Percentiles rank a stretch among this genome's conserved stretches.
Conservation (phyloP, 2,797 vertebrate genomes). For the Clamator glandarius region DNA sequence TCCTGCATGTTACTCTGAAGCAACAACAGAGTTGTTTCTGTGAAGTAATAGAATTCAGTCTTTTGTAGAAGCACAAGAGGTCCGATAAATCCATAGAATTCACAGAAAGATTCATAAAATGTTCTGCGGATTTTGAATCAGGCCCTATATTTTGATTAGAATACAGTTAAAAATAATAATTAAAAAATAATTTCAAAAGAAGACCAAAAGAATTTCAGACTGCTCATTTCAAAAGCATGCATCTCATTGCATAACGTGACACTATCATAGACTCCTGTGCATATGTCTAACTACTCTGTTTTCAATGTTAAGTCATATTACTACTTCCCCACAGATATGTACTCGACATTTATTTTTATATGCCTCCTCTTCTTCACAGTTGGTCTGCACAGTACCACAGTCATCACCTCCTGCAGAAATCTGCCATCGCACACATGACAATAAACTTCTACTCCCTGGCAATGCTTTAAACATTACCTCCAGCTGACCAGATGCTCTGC, state of each 20-base stretch:
- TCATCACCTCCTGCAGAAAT: neutral
- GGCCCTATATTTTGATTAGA: neutral
- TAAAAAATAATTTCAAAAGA: neutral
- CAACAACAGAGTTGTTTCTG: neutral
- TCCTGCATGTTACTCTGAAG: neutral
- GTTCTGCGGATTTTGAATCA: neutral
- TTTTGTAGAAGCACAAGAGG: neutral
- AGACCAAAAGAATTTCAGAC: neutral
- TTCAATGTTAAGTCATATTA: neutral
- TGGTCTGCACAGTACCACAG: neutral
- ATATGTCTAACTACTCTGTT: neutral
- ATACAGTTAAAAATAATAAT: neutral
- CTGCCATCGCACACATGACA: neutral
- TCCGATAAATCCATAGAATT: neutral
- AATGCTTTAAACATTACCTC: neutral
- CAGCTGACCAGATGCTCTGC: neutral
- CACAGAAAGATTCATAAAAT: neutral
- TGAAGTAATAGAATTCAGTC: neutral
- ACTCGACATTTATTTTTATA: neutral
- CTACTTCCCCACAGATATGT: neutral
- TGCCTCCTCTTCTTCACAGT: neutral
- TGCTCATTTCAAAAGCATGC: accelerated
- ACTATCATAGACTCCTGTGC: neutral
- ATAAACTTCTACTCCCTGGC: neutral
- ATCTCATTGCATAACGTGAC: neutral